Base-by-base conservation (phyloP, 2,113 vertebrate species). In the Oncorhynchus tshawytscha region DNA sequence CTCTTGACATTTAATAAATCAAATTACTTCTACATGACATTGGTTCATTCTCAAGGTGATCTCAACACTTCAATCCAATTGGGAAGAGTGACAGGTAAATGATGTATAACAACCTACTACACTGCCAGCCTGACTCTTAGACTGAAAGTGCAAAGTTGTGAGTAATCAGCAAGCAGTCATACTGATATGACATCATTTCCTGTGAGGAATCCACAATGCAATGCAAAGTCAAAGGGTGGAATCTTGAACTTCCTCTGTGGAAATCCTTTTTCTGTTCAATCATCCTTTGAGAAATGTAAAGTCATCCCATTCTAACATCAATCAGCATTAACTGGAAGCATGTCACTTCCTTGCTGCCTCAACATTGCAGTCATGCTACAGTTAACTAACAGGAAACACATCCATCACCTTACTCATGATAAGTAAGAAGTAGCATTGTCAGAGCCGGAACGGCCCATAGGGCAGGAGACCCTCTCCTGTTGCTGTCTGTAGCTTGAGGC, bases 111-210 rank as follows among this genome's bases (percentile, higher is more conserved):
- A 11, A 45, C 39, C 9, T 45, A 45, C 2, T 45, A 45, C 39
- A 45, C 39, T 11, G 39, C 39, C 39, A 45, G 2, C 9, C 39
- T 45, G 39, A 12, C 39, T 45, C 39, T 34, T 29, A 31, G 66
- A 27, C 6, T 54, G 15, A 54, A 54, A 54, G 39, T 45, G 39
- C 11, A 20, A 27, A 78, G 20, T 82, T 74, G 85, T 78, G 81
- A 34, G 65, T 45, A 12, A 12, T 64, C 72, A 66, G 72, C 5
- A 18, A 74, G 45, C 72, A 74, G 57, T 72, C 81, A 81, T 83
- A 79, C 25, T 4, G 4, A 27, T 66, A 65, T 85, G 86, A 87
- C 78, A 84, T 84, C 3, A 82, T 74, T 84, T 88, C 84, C 89
- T 85, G 54, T 20, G 4, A 34, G 29, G 59, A 24, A 24, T 9